phyloP scores from a whole-genome alignment of 2,888 invertebrate genomes.

The Spilosoma lubricipeda region DNA sequence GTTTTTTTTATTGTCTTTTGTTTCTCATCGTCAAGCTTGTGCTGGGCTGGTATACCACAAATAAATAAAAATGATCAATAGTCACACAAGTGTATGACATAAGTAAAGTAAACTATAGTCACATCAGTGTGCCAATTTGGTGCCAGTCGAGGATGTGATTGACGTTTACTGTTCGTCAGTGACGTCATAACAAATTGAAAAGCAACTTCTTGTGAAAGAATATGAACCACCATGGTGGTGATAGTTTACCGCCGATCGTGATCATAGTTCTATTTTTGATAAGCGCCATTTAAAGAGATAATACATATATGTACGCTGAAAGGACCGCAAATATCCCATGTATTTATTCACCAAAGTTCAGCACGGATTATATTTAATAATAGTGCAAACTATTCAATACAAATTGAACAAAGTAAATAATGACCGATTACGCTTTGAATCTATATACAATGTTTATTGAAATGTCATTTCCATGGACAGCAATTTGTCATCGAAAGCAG shows the following conservation, averaged over 20 bases:
- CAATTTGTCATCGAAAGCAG: background rate
- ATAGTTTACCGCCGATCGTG: background rate
- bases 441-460: background rate
- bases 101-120: too few species aligned
- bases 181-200: too few species aligned
- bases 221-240: too few species aligned
- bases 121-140: too few species aligned
- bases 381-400: background rate
- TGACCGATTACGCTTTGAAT: background rate
- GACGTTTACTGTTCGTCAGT: too few species aligned
- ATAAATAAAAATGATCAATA: too few species aligned
- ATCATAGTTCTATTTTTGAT: background rate
- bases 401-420: background rate
- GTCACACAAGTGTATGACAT: too few species aligned
- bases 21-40: too few species aligned
- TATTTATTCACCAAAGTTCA: background rate
- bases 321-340: background rate
- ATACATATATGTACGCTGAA: background rate
- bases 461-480: background rate
- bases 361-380: background rate
- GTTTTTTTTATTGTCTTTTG: too few species aligned
- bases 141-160: too few species aligned
- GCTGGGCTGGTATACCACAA: too few species aligned
- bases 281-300: background rate
- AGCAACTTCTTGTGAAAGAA: too few species aligned